A percentile compares a stretch with the other conserved stretches of the same genome.
phyloP scores from a whole-genome alignment of 2,113 vertebrate species.

The Elaphurus davidianus region DNA sequence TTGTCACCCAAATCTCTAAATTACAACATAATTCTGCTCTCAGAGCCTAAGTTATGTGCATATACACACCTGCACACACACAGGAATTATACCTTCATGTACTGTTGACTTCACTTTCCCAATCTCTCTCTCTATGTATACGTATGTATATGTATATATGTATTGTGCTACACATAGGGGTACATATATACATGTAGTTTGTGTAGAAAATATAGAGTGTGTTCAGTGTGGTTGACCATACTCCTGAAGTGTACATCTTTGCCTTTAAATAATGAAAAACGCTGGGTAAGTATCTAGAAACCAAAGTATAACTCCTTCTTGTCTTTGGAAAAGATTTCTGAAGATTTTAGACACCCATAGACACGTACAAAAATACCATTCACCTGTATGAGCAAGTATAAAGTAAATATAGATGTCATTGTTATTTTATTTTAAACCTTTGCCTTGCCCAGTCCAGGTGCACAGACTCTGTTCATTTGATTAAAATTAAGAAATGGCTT shows the following conservation, averaged over 20 bases:
- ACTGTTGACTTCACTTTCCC: constrained; percentile 63
- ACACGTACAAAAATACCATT: constrained; percentile 17
- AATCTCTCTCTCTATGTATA: constrained; percentile 86
- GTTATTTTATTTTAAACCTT: neutral
- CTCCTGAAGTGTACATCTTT: constrained; percentile 61
- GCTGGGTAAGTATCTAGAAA: constrained; percentile 82
- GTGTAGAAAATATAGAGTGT: constrained; percentile 76
- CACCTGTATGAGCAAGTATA: constrained; percentile 20
- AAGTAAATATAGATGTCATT: neutral
- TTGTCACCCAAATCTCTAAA: constrained; percentile 46
- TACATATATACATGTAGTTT: constrained; percentile 87
- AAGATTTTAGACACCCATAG: neutral
- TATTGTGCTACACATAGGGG: constrained; percentile 71
- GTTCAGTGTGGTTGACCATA: constrained; percentile 69
- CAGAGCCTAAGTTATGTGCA: constrained; percentile 48
- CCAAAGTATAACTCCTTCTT: constrained; percentile 49
- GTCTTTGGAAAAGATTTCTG: constrained; percentile 59
- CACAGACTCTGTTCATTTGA: neutral
- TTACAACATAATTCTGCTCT: constrained; percentile 43
- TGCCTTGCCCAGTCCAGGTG: neutral
- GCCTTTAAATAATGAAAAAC: constrained; percentile 48
- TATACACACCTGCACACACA: neutral
- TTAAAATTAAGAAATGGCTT: neutral
- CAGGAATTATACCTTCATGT: constrained; percentile 53
- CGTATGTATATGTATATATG: constrained; percentile 88